Evolutionary conservation across 2,113 vertebrate species (phyloP).

Genomic region (Tauraco erythrolophus): DNA sequence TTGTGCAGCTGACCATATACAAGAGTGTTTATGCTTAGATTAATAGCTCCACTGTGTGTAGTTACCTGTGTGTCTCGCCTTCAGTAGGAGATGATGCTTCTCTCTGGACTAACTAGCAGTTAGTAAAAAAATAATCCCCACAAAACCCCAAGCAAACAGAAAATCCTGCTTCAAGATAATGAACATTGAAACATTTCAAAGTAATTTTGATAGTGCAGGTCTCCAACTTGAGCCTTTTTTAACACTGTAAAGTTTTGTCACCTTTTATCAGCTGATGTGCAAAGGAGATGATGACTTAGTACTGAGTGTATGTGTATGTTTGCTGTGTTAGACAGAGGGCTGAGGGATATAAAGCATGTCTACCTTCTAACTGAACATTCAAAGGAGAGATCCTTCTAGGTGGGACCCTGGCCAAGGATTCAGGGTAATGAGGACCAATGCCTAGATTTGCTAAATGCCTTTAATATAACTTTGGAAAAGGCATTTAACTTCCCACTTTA

Average conservation of each 20-base stretch:
- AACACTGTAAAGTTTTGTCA: background rate
- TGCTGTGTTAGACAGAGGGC: background rate
- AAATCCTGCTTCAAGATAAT: accelerated
- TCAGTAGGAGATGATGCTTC: background rate
- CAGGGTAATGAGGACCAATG: background rate
- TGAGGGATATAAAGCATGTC: background rate
- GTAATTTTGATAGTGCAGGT: background rate
- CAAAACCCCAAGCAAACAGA: background rate
- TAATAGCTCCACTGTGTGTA: background rate
- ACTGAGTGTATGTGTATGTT: background rate
- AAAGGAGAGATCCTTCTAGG: background rate
- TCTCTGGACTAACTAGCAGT: background rate
- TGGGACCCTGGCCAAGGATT: background rate
- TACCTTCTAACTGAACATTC: background rate
- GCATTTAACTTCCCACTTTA: background rate
- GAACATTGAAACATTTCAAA: background rate
- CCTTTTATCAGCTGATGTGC: background rate
- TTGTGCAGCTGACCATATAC: background rate
- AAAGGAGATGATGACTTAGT: background rate
- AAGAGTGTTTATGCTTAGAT: background rate
- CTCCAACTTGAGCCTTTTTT: background rate
- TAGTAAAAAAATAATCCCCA: background rate
- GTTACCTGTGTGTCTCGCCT: background rate
- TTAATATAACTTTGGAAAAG: background rate
- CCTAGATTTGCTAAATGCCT: background rate